phyloP scores from a whole-genome alignment of 2,888 invertebrate species.

The Deilephila porcellus region DNA sequence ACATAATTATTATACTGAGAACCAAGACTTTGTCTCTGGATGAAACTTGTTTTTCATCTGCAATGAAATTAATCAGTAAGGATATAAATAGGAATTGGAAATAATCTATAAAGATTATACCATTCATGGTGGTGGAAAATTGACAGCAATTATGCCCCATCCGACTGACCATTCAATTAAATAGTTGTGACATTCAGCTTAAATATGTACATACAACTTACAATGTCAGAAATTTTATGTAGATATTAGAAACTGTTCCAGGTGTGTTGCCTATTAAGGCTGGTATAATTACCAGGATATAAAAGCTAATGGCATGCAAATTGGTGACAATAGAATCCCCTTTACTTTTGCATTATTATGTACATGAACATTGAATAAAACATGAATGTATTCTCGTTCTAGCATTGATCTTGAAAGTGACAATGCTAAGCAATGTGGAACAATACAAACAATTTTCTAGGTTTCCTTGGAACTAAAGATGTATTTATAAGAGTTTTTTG shows the following conservation, averaged over 20 bases:
- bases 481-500: too few species aligned
- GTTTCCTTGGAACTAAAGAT: not conserved
- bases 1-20: too few species aligned
- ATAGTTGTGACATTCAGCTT: too few species aligned
- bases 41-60: too few species aligned
- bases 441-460: not conserved
- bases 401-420: slow-evolving; percentile 11
- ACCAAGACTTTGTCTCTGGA: too few species aligned
- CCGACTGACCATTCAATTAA: too few species aligned
- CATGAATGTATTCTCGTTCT: slow-evolving; percentile 1
- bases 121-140: too few species aligned
- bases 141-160: too few species aligned
- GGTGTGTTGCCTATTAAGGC: not conserved
- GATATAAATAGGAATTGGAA: too few species aligned
- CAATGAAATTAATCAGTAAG: too few species aligned
- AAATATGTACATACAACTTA: not conserved
- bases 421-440: not conserved
- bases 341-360: slow-evolving; percentile 3
- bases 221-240: not conserved
- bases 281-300: not conserved
- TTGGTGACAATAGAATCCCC: not conserved
- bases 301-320: not conserved
- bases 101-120: too few species aligned
- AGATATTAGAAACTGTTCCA: too few species aligned
- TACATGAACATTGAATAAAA: slow-evolving; percentile 4